Percentiles rank a stretch among this genome's conserved stretches.
These are phyloP conservation scores for Argynnis bischoffii DNA, from an alignment of 2,888 invertebrate species.

Conservation along the genomic window DNA sequence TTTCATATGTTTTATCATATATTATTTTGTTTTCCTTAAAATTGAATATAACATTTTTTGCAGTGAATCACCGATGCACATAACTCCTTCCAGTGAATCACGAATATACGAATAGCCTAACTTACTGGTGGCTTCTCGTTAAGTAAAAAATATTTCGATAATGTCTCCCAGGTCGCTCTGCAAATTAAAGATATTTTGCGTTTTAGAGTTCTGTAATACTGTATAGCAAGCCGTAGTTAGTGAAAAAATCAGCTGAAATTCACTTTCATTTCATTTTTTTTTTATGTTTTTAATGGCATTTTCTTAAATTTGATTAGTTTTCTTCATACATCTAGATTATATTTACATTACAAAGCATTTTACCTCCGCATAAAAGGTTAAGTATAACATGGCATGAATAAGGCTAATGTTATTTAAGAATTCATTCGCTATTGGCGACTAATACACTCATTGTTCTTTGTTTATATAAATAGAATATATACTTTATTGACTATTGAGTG, in stretches of 20 bases:
- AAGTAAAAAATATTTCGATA: slow-evolving; percentile 53
- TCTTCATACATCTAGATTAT: not conserved
- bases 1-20: not conserved
- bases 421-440: slow-evolving; percentile 15
- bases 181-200: slow-evolving; percentile 38
- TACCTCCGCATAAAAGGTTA: not conserved
- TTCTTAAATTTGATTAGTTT: too few relatives aligned
- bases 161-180: slow-evolving; percentile 65
- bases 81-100: slow-evolving; percentile 24
- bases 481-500: not conserved
- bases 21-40: slow-evolving; percentile 18
- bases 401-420: slow-evolving; percentile 20
- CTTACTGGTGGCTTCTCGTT: slow-evolving; percentile 16
- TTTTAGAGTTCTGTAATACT: not conserved
- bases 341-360: too few relatives aligned
- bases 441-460: slow-evolving; percentile 18
- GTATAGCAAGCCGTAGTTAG: too few relatives aligned
- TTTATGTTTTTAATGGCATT: too few relatives aligned
- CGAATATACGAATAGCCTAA: slow-evolving; percentile 16
- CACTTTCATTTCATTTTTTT: too few relatives aligned
- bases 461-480: slow-evolving; percentile 6
- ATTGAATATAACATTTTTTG: slow-evolving; percentile 15
- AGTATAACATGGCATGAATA: not conserved
- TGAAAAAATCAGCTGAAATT: too few relatives aligned
- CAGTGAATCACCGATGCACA: slow-evolving; percentile 12